These are phyloP conservation scores for Falco peregrinus DNA, from an alignment of 2,797 vertebrate species.

Conservation along the genomic window DNA sequence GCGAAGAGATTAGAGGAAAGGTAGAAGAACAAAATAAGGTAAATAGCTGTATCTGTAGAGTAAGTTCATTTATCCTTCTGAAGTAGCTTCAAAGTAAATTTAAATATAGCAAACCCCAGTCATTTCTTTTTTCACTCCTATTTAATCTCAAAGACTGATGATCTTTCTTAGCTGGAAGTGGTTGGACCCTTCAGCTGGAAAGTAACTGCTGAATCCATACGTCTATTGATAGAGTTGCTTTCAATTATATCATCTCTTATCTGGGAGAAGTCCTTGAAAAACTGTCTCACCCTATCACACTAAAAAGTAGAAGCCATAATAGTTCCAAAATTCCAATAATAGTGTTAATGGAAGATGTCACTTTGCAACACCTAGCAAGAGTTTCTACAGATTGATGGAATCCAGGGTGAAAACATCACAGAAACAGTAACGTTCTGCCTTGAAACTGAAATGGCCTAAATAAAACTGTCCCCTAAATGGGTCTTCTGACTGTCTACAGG, in stretches of 20 bases:
- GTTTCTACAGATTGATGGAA: not conserved
- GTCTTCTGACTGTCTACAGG: not conserved
- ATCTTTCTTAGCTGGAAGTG: not conserved
- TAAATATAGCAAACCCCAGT: conserved; percentile 25
- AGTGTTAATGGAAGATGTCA: not conserved
- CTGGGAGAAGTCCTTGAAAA: conserved; percentile 14
- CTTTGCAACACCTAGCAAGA: not conserved
- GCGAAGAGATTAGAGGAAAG: not conserved
- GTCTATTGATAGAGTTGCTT: conserved; percentile 13
- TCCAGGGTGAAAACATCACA: not conserved
- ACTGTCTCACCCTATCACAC: not conserved
- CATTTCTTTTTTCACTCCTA: conserved; percentile 26
- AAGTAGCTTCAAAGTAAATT: conserved; percentile 53
- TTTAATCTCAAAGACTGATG: conserved; percentile 19
- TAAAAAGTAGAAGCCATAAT: not conserved
- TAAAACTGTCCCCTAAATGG: not conserved
- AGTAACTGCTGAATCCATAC: not conserved
- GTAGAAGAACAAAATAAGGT: conserved; percentile 10
- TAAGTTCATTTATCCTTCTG: conserved; percentile 19
- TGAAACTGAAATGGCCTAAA: not conserved
- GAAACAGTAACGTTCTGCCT: not conserved
- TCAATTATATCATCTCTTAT: not conserved
- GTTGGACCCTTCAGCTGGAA: not conserved
- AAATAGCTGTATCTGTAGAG: conserved; percentile 28
- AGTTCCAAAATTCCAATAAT: not conserved